Base-by-base conservation (phyloP, 2,888 invertebrate genomes). In the Physocephala rufipes region DNA sequence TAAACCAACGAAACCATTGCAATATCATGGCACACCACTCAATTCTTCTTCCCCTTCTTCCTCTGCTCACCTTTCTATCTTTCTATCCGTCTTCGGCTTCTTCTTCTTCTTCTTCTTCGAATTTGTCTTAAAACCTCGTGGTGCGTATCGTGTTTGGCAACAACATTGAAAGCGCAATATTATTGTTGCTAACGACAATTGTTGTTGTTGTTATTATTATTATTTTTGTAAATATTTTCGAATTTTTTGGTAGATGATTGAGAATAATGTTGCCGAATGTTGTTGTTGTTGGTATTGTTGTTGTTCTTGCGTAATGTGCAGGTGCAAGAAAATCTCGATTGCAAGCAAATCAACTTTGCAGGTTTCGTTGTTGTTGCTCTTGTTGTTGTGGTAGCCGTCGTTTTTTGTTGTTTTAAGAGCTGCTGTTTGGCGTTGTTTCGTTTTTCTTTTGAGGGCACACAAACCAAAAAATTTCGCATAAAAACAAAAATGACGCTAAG, bases 1-100 rank as follows among this genome's bases (percentile, higher is more conserved):
- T 43, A 62, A 28, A 26, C 49, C 9, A 64, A 64, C 28, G 28
- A 51, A 49, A 51, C 67, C 26, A 59, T 45, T 47, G 13, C 26
- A 49, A 21, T 65, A 15, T 15, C 28, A 16, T n/a, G 4, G 5
- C n/a, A 36, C n/a, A 45, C 43, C 45, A 45, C 15, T 28, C 36
- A 30, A 4, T 53, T 66, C n/a, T 66, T 47, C 19, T 66, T 53
- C 36, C 45, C 15, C 43, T 67, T 13, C 55, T 55, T 1, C n/a
- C 43, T 1, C 24, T 16, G 13, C 21, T 62, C 62, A 4, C 5
- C 36, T 36, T 36, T n/a, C n/a, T n/a, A n/a, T n/a, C n/a, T n/a
- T n/a, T n/a, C n/a, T n/a, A n/a, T n/a, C n/a, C n/a, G n/a, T n/a
- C n/a, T n/a, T n/a, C n/a, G n/a, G n/a, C 36, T 36, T 36, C 36